Evolutionary conservation across 1,140 invertebrate genomes (phyloP).

Genomic region (Popillia japonica): DNA sequence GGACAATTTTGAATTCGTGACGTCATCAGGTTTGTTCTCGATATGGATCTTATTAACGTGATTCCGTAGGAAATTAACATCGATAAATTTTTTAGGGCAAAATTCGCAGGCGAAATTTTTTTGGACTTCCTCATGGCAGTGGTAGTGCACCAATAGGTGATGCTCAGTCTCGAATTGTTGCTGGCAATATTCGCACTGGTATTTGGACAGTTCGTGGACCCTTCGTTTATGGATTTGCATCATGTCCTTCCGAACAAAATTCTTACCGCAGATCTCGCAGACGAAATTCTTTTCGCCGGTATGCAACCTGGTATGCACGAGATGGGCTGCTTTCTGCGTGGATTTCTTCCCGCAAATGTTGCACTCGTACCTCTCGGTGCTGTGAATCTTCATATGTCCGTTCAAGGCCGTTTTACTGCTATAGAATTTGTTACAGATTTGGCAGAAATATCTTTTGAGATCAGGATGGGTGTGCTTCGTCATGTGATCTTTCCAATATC

Average conservation of each 20-base stretch:
- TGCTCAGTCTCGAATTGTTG: conserved; percentile 41
- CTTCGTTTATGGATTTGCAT: conserved; percentile 63
- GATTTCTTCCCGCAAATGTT: conserved; percentile 59
- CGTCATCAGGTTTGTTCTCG: conserved; percentile 30
- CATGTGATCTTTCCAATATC: conserved; percentile 27
- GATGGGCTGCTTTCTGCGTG: conserved; percentile 53
- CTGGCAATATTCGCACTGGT: conserved; percentile 36
- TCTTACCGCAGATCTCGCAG: conserved; percentile 84
- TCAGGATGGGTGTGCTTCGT: conserved; percentile 28
- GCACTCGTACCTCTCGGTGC: conserved; percentile 52
- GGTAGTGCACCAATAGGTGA: conserved; percentile 40
- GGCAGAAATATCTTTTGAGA: conserved; percentile 45
- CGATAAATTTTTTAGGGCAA: conserved; percentile 41
- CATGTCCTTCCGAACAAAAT: conserved; percentile 93
- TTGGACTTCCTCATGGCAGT: conserved; percentile 37
- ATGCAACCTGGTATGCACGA: conserved; percentile 53
- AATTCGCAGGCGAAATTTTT: conserved; percentile 40
- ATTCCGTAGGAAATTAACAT: conserved; percentile 41
- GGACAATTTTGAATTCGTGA: neutral
- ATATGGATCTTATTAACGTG: conserved; percentile 44
- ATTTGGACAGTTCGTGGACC: conserved; percentile 32
- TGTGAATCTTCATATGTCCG: conserved; percentile 70
- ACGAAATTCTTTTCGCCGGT: conserved; percentile 76
- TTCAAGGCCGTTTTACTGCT: conserved; percentile 41
- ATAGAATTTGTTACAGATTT: conserved; percentile 48